phyloP scores from a whole-genome alignment of 2,888 invertebrate genomes.

The Lacanobia wlatinum region DNA sequence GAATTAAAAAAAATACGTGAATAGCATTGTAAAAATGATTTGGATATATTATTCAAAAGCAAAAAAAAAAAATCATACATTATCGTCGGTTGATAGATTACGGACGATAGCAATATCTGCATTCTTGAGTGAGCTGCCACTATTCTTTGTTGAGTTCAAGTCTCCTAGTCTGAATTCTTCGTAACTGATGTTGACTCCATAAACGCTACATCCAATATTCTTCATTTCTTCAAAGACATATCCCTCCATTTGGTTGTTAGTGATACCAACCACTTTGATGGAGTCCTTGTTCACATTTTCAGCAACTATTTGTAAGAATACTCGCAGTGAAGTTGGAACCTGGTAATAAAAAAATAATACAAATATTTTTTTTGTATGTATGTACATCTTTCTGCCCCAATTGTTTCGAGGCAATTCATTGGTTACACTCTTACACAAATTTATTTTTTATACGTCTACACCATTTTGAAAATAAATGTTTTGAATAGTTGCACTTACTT shows the following conservation, averaged over 20 bases:
- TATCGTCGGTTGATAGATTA: slow-evolving; percentile 59
- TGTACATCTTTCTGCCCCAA: too few species aligned
- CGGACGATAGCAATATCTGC: slow-evolving; percentile 61
- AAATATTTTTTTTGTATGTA: too few species aligned
- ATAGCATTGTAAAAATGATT: not conserved
- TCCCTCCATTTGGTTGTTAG: slow-evolving; percentile 25
- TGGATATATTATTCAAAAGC: not conserved
- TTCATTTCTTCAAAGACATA: slow-evolving; percentile 59
- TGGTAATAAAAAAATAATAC: slow-evolving; percentile 35
- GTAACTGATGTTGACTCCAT: slow-evolving; percentile 57
- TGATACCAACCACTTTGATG: slow-evolving; percentile 62
- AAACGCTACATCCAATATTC: slow-evolving; percentile 40
- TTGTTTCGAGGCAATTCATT: too few species aligned
- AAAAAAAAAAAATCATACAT: slow-evolving; percentile 48
- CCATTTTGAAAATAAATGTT: too few species aligned
- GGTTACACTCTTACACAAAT: not conserved
- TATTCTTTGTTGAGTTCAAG: slow-evolving; percentile 14
- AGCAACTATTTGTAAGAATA: slow-evolving; percentile 70
- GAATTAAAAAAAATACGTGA: not conserved
- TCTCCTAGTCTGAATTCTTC: slow-evolving; percentile 39
- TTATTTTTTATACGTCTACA: not conserved
- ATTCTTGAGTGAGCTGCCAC: slow-evolving; percentile 30
- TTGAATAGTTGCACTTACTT: slow-evolving; percentile 59
- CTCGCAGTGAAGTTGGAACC: slow-evolving; percentile 58
- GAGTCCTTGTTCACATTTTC: slow-evolving; percentile 67